Conservation (phyloP, 2,113 vertebrate genomes). For the Eolophus roseicapilla region DNA sequence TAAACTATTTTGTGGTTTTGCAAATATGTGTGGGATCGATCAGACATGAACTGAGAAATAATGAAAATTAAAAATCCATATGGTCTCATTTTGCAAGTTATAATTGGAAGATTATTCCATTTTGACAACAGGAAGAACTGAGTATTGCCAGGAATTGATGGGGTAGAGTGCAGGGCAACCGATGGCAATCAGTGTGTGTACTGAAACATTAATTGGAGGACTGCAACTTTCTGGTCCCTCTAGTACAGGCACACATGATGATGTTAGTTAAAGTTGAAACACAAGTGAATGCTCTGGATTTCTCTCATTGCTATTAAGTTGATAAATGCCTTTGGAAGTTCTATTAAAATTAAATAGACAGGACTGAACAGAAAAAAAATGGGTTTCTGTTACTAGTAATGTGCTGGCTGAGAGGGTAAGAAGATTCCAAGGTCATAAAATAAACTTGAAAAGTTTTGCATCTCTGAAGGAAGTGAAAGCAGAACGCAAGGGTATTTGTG, state of each 20-base stretch:
- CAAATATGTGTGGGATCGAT: not conserved
- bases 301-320: not conserved
- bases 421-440: not conserved
- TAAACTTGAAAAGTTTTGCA: not conserved
- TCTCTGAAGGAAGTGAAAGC: not conserved
- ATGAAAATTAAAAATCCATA: not conserved
- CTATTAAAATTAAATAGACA: constrained; percentile 18
- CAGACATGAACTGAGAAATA: not conserved
- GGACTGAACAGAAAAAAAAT: not conserved
- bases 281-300: not conserved
- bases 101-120: not conserved
- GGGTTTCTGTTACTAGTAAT: not conserved
- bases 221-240: not conserved
- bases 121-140: not conserved
- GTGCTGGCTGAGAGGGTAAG: not conserved
- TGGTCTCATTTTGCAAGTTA: not conserved
- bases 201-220: not conserved
- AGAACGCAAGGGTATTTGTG: not conserved
- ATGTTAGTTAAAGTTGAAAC: not conserved
- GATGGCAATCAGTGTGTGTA: not conserved
- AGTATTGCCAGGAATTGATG: not conserved
- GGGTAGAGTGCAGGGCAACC: not conserved
- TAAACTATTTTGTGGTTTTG: not conserved
- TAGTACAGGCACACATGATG: not conserved
- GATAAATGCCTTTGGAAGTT: constrained; percentile 14